A percentile compares a stretch with the other conserved stretches of the same genome.
Evolutionary conservation across 2,888 invertebrate species (phyloP).

Genomic region (Drosophila hamatofila): DNA sequence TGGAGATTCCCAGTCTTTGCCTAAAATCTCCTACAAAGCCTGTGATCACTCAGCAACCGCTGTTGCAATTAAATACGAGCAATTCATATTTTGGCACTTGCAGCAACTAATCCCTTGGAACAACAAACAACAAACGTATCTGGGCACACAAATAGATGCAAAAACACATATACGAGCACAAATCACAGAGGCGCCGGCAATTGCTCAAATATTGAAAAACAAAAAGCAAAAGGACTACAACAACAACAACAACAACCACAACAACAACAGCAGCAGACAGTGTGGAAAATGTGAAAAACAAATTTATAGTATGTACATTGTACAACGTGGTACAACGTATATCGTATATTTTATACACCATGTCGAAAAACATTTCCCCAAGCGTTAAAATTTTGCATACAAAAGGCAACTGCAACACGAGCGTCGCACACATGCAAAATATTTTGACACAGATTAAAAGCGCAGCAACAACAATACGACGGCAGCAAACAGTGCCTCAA

Average conservation of each 20-base stretch:
- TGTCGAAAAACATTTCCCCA: constrained; percentile 64
- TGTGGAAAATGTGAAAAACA: constrained; percentile 53
- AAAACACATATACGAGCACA: constrained; percentile 23
- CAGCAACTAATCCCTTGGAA: constrained; percentile 58
- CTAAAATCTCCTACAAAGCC: constrained; percentile 42
- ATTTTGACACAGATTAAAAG: constrained; percentile 76
- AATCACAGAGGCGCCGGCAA: constrained; percentile 53
- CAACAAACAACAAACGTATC: constrained; percentile 24
- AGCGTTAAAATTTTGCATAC: constrained; percentile 51
- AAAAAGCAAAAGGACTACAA: constrained; percentile 28
- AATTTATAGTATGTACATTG: constrained; percentile 47
- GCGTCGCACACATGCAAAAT: constrained; percentile 53
- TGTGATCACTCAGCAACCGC: constrained; percentile 43
- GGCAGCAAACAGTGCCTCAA: constrained; percentile 46
- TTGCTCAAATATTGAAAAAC: constrained; percentile 66
- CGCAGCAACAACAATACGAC: constrained; percentile 29
- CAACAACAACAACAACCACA: constrained; percentile 2
- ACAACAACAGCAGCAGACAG: constrained; percentile 14
- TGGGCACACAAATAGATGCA: constrained; percentile 8
- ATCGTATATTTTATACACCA: constrained; percentile 48
- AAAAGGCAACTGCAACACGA: constrained; percentile 18
- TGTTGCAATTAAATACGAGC: constrained; percentile 53
- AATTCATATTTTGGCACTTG: constrained; percentile 68
- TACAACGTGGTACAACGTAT: background rate
- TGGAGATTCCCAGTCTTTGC: background rate